Evolutionary conservation across 1,140 invertebrate species (phyloP).

Genomic region (Caenorhabditis brenneri): DNA sequence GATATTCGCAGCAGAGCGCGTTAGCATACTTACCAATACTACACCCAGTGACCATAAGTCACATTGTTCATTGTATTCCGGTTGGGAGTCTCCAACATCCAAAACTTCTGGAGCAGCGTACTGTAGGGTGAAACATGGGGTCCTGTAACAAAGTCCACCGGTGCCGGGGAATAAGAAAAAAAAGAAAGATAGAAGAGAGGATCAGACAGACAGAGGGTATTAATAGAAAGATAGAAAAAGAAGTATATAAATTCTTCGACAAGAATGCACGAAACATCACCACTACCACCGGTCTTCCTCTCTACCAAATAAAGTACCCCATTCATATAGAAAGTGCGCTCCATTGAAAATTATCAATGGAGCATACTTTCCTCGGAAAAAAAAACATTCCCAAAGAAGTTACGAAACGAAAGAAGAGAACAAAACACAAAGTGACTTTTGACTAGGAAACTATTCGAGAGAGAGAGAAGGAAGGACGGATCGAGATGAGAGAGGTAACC

Average conservation of each 20-base stretch:
- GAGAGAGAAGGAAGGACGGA: background rate
- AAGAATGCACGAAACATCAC: slow-evolving; percentile 36
- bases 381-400: background rate
- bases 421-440: slow-evolving; percentile 43
- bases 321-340: background rate
- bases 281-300: slow-evolving; percentile 31
- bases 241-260: background rate
- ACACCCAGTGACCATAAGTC: slow-evolving; percentile 91
- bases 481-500: background rate
- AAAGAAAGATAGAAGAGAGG: background rate
- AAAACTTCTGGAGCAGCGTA: slow-evolving; percentile 91
- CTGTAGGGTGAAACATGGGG: slow-evolving; percentile 85
- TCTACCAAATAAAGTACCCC: background rate
- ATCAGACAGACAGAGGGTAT: background rate
- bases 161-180: background rate
- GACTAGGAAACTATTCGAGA: background rate
- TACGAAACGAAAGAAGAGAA: background rate
- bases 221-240: background rate
- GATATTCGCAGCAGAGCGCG: background rate
- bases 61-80: slow-evolving; percentile 83
- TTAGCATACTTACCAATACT: slow-evolving; percentile 78
- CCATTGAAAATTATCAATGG: background rate
- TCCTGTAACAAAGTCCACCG: slow-evolving; percentile 74
- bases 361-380: no score
- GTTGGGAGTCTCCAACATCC: slow-evolving; percentile 71